Evolutionary conservation across 2,797 vertebrate genomes (phyloP).

Genomic region (Aulostomus chinensis): DNA sequence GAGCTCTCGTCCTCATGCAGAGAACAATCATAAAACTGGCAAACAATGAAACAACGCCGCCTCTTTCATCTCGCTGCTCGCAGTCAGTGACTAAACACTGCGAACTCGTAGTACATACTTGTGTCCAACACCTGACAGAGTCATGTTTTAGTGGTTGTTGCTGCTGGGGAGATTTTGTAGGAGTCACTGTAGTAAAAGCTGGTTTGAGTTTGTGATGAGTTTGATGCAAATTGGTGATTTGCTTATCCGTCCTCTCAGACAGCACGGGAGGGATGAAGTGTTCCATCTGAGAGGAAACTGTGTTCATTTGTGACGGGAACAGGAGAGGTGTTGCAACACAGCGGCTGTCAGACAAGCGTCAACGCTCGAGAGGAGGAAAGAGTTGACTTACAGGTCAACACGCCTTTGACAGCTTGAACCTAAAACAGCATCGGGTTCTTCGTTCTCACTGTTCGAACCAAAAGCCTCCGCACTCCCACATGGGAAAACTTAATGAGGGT

Average conservation of each 20-base stretch:
- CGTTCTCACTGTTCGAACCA: no score
- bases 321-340: not conserved
- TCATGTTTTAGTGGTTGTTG: not conserved
- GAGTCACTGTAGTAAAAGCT: not conserved
- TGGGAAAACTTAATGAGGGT: no score
- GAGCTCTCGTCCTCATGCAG: constrained; percentile 25
- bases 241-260: not conserved
- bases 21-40: constrained; percentile 40
- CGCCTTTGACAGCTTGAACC: no score
- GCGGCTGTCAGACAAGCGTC: not conserved
- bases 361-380: not conserved
- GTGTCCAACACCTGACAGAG: constrained; percentile 15
- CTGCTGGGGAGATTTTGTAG: no score
- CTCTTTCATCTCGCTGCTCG: constrained; percentile 36
- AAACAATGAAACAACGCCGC: constrained; percentile 11
- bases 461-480: no score
- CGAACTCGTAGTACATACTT: not conserved
- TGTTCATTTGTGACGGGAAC: not conserved
- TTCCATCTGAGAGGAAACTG: not conserved
- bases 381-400: no score
- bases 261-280: not conserved
- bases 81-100: constrained; percentile 21
- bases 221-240: constrained; percentile 25
- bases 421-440: no score
- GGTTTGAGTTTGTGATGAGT: not conserved